A percentile compares a stretch with the other conserved stretches of the same genome.
Evolutionary conservation across 2,113 vertebrate species (phyloP).

Genomic region (Oryzias celebensis): DNA sequence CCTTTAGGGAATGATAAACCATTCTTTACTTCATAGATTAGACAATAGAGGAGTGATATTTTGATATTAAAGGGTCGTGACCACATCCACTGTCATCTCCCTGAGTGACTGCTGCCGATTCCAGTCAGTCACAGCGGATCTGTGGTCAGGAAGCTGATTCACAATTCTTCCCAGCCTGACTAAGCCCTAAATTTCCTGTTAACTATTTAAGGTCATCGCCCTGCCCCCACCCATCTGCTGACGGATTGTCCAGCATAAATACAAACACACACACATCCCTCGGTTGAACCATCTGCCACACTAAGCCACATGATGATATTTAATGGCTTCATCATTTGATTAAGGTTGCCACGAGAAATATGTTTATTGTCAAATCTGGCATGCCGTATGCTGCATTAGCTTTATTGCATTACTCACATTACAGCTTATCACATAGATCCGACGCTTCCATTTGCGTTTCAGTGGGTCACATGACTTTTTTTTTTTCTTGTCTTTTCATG

Average conservation of each 20-base stretch:
- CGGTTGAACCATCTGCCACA: constrained; percentile 57
- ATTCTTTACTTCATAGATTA: constrained; percentile 2
- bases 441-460: constrained; percentile 36
- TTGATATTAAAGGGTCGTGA: constrained; percentile 34
- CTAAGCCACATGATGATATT: constrained; percentile 55
- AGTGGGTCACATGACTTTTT: constrained; percentile 16
- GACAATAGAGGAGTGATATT: constrained; percentile 5
- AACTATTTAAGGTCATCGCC: constrained; percentile 42
- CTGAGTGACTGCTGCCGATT: constrained; percentile 31
- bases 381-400: constrained; percentile 55
- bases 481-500: constrained; percentile 13
- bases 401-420: constrained; percentile 65
- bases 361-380: constrained; percentile 64
- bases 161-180: constrained; percentile 47
- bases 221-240: constrained; percentile 47
- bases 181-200: constrained; percentile 55
- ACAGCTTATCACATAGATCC: constrained; percentile 49
- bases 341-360: constrained; percentile 67
- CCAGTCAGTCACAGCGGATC: constrained; percentile 50
- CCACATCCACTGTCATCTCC: constrained; percentile 9
- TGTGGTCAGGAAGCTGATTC: constrained; percentile 54
- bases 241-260: constrained; percentile 66
- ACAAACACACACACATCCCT: constrained; percentile 56
- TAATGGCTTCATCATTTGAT: constrained; percentile 68
- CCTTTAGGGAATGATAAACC: not conserved